These are phyloP conservation scores for Xestia sexstrigata DNA, from an alignment of 2,888 invertebrate genomes.

Conservation along the genomic window DNA sequence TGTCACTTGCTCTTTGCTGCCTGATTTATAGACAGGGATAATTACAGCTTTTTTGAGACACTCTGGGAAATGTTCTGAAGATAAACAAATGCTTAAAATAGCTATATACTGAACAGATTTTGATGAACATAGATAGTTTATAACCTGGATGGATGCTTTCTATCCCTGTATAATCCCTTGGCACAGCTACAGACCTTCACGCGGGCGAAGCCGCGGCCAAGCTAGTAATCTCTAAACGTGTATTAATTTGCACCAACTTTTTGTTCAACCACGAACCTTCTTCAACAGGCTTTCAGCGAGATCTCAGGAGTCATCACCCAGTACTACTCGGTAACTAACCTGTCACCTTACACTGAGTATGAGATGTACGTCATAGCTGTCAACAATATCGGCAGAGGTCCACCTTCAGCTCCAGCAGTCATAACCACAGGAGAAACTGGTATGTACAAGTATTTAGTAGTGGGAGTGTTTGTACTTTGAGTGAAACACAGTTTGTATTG, in stretches of 20 bases:
- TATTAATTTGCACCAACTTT: background rate
- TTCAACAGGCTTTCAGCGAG: constrained; percentile 95
- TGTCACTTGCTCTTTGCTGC: too few relatives aligned
- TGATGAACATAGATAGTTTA: too few relatives aligned
- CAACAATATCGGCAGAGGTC: constrained; percentile 98
- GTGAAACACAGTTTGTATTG: constrained; percentile 12
- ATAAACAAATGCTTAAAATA: too few relatives aligned
- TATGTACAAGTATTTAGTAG: constrained; percentile 85
- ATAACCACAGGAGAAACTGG: constrained; percentile 99
- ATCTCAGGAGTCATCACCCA: constrained; percentile 98
- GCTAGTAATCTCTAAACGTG: background rate
- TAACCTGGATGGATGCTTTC: too few relatives aligned
- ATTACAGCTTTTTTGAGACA: too few relatives aligned
- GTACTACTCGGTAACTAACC: constrained; percentile 97
- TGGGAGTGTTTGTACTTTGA: constrained; percentile 19
- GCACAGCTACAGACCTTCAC: too few relatives aligned
- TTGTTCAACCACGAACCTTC: background rate
- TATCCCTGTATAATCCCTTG: too few relatives aligned
- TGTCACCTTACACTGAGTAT: constrained; percentile 98
- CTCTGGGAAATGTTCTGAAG: too few relatives aligned
- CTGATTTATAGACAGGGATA: too few relatives aligned
- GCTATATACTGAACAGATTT: too few relatives aligned
- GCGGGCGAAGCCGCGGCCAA: too few relatives aligned
- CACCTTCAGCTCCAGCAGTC: constrained; percentile 96
- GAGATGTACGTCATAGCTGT: constrained; percentile 99